Base-by-base conservation (phyloP, 1,140 invertebrate genomes). In the Cyphomyrmex costatus region DNA sequence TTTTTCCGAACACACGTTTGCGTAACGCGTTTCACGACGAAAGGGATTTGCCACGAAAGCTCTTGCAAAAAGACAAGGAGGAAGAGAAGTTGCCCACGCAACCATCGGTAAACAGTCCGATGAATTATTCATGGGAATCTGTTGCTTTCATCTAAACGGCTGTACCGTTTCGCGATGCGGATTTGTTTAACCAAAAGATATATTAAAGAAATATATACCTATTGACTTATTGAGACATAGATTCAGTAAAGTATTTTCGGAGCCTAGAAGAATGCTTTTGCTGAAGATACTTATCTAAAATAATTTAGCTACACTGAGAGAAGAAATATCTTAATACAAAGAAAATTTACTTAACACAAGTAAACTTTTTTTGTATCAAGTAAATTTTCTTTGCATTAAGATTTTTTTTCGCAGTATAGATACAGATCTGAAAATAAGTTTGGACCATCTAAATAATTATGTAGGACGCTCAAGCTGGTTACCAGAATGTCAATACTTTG, bases 41-140 rank as follows among this genome's bases (percentile, higher is more conserved):
- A 83, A 83, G 68, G 68, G 68, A 83, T 83, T 79, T 83, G 24
- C 14, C 79, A 42, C 53, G 82, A 24, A 87, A 77, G 82, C 80
- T 51, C 71, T 77, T 61, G 74, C 65, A 85, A 74, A 83, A 65
- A 53, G 53, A 8, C n/a, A 73, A 60, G 66, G 3, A 8, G 53
- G 46, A 46, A 63, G 65, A 65, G 83, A 70, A 65, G 61, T 83
- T 56, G 79, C 53, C 79, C 68, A 63, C 83, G 71, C 83, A 78
- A 80, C 71, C 74, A 78, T 85, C 71, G 60, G 83, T 65, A 85
- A 78, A 85, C 49, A 79, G 68, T 87, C 61, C 71, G 73, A 83
- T 92, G 87, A 91, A 92, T 92, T 90, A 92, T 92, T 91, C 91
- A 92, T 92, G 63, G 70, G 78, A 90, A 91, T 92, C 91, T 92